phyloP scores from a whole-genome alignment of 2,888 invertebrate genomes.

The Philereme vetulata region DNA sequence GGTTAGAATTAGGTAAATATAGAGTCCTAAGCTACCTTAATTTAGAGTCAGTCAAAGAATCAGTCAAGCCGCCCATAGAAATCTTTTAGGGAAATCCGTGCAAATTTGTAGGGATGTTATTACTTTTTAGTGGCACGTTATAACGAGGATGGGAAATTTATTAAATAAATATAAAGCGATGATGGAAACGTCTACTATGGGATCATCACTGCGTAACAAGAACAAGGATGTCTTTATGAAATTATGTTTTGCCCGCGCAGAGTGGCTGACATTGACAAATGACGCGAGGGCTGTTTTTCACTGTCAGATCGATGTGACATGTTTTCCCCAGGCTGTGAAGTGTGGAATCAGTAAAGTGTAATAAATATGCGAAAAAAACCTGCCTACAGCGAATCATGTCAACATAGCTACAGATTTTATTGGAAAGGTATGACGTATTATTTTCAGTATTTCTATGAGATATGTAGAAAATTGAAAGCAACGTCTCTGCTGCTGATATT shows the following conservation, averaged over 20 bases:
- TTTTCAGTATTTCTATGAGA: no score
- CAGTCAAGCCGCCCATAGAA: constrained; percentile 5
- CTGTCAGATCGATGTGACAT: constrained; percentile 80
- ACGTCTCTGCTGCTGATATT: no score
- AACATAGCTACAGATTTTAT: background rate
- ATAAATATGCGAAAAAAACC: constrained; percentile 55
- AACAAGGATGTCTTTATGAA: constrained; percentile 80
- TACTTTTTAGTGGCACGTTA: constrained; percentile 16
- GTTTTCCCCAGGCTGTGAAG: constrained; percentile 71
- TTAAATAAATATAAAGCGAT: constrained; percentile 57
- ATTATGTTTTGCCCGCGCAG: constrained; percentile 77
- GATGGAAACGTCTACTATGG: constrained; percentile 48
- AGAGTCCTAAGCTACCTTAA: constrained; percentile 2
- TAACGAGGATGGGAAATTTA: constrained; percentile 36
- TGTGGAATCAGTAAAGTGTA: constrained; percentile 70
- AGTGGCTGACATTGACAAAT: constrained; percentile 80
- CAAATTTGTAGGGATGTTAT: constrained; percentile 14
- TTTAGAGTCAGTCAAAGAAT: constrained; percentile 10
- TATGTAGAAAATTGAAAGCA: no score
- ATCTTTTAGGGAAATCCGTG: constrained; percentile 7
- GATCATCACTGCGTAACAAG: constrained; percentile 64
- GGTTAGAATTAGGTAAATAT: background rate
- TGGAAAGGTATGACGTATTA: no score
- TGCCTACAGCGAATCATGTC: background rate
- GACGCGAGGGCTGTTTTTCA: constrained; percentile 77